A percentile compares a stretch with the other conserved stretches of the same genome.
phyloP scores from a whole-genome alignment of 2,113 vertebrate genomes.

The Caracal caracal region DNA sequence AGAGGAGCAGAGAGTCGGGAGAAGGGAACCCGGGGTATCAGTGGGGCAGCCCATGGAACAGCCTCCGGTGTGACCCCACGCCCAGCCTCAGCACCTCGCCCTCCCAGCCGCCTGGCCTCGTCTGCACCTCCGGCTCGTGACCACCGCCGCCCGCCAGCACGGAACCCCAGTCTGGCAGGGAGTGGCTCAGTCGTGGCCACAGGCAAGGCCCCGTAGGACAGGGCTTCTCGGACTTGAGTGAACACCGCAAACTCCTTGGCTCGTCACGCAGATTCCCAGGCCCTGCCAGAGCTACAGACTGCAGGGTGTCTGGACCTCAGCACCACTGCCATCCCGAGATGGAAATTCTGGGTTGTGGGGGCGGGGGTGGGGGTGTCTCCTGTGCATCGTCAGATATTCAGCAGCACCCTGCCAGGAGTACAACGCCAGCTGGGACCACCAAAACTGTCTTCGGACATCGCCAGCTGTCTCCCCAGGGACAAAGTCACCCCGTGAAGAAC shows the following conservation, averaged over 20 bases:
- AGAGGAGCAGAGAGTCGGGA: background rate
- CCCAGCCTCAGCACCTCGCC: background rate
- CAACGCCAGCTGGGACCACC: background rate
- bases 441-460: background rate
- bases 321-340: background rate
- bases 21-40: background rate
- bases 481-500: background rate
- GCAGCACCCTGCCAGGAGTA: background rate
- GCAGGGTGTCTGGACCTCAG: background rate
- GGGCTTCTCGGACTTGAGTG: background rate
- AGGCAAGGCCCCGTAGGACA: background rate
- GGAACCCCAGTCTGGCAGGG: background rate
- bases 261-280: background rate
- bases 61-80: background rate
- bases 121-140: background rate
- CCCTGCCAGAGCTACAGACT: background rate
- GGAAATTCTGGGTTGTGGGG: background rate
- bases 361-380: background rate
- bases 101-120: rapidly evolving
- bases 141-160: background rate
- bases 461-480: background rate
- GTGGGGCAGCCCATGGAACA: background rate
- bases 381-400: background rate
- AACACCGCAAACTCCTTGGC: background rate
- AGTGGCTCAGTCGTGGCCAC: background rate